Evolutionary conservation across 2,888 invertebrate genomes (phyloP), one percentile per base, ranked within the genome.

Genomic region (Chorisops tibialis): DNA sequence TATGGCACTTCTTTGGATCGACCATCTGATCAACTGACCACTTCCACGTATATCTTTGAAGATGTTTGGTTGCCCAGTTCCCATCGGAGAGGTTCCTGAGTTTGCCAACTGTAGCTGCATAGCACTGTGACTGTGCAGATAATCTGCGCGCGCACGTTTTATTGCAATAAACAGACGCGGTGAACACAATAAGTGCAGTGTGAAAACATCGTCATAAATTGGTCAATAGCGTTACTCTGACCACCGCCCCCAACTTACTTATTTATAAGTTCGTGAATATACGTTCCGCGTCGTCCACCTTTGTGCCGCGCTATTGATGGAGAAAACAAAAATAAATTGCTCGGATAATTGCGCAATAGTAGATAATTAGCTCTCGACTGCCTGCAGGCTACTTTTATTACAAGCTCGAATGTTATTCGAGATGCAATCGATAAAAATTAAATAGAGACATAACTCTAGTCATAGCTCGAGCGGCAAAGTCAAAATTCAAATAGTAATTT

Each of bases 131-230:
- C 6, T 41, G 41, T 12, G 14, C 6, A 41, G 41, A 41, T 41
- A 41, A 41, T 41, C 9, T 9, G 30, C 30, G 5, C 9, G 30
- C 30, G 30, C 30, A 30, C 30, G 16, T 41, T 16, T 16, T 16
- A 12, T 41, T n/a, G 41, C 41, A 41, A 41, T 41, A 41, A 18
- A 16, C 41, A n/a, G 41, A 24, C 38, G 37, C 41, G 41, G 51
- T 37, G 37, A 61, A 61, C 51, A 61, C 61, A 61, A 61, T 61
- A 39, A 61, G 54, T 47, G 19, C 56, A 58, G 63, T 63, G 63
- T 61, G 61, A 61, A 63, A 63, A 63, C 56, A 61, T 61, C 56
- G 45, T 61, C 61, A 63, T 63, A 63, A 63, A 63, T 63, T 63
- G 63, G 58, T 61, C 63, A 63, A 58, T 50, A 63, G 35, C 50